These are phyloP conservation scores for Hiodon alosoides DNA, from an alignment of 2,113 vertebrate genomes.

Conservation along the genomic window DNA sequence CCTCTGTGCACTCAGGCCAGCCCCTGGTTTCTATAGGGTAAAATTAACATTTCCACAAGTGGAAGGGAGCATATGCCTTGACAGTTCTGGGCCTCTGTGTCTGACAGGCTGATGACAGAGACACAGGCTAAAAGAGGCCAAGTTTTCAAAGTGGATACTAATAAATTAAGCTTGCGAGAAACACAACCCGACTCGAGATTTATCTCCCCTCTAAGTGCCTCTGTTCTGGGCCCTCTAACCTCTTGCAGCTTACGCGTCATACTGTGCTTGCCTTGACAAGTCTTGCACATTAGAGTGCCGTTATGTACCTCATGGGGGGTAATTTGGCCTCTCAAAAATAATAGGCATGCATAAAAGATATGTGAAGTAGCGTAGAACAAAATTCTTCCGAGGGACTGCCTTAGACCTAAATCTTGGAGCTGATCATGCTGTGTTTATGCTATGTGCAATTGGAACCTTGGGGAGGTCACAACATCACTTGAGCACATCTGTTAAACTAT, in stretches of 20 bases:
- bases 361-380: background rate
- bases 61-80: slow-evolving; percentile 7
- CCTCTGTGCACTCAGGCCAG: background rate
- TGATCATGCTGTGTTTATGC: background rate
- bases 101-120: slow-evolving; percentile 18
- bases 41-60: background rate
- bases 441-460: background rate
- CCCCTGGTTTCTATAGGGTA: background rate
- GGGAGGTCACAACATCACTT: background rate
- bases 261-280: background rate
- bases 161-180: slow-evolving; percentile 15
- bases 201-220: background rate
- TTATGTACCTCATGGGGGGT: background rate
- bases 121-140: slow-evolving; percentile 8
- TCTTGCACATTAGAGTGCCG: background rate
- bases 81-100: background rate
- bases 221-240: slow-evolving; percentile 8
- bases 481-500: background rate
- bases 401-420: background rate
- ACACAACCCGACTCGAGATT: background rate
- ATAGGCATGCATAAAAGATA: background rate
- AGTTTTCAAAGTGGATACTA: background rate
- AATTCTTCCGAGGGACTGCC: background rate
- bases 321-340: background rate
- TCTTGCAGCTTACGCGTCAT: background rate